Evolutionary conservation across 23 tunicate genomes (phyloP).

Genomic region (Trididemnum clinides): DNA sequence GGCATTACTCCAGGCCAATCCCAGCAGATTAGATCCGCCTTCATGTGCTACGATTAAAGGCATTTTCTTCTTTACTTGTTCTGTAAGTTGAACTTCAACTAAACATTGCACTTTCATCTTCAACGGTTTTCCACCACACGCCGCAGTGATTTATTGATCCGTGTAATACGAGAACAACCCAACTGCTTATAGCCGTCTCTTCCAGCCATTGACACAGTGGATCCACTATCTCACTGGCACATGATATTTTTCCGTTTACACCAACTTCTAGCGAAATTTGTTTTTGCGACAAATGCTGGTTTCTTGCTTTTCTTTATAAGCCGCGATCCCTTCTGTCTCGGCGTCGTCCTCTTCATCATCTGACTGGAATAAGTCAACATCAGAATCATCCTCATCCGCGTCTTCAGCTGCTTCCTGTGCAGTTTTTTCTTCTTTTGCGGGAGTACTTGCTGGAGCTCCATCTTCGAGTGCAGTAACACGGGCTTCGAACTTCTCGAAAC

Average conservation of each 20-base stretch:
- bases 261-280: neutral
- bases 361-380: constrained; percentile 76
- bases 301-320: constrained; percentile 66
- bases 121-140: too few species aligned
- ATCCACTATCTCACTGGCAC: constrained; percentile 15
- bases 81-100: too few species aligned
- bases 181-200: neutral
- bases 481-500: constrained; percentile 36
- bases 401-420: too few species aligned
- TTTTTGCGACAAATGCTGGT: constrained; percentile 61
- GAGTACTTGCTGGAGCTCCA: neutral
- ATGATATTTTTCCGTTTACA: neutral
- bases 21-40: neutral
- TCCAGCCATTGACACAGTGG: neutral
- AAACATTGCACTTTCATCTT: too few species aligned
- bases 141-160: too few species aligned
- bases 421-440: neutral
- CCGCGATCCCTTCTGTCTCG: constrained; percentile 59
- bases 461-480: constrained; percentile 64
- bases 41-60: too few species aligned
- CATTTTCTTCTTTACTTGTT: too few species aligned
- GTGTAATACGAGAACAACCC: too few species aligned
- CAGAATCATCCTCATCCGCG: constrained; percentile 47
- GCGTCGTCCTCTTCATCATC: constrained; percentile 72
- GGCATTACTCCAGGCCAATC: neutral